A percentile compares a stretch with the other conserved stretches of the same genome.
phyloP scores from a whole-genome alignment of 2,113 vertebrate species.

The Ascaphus truei region DNA sequence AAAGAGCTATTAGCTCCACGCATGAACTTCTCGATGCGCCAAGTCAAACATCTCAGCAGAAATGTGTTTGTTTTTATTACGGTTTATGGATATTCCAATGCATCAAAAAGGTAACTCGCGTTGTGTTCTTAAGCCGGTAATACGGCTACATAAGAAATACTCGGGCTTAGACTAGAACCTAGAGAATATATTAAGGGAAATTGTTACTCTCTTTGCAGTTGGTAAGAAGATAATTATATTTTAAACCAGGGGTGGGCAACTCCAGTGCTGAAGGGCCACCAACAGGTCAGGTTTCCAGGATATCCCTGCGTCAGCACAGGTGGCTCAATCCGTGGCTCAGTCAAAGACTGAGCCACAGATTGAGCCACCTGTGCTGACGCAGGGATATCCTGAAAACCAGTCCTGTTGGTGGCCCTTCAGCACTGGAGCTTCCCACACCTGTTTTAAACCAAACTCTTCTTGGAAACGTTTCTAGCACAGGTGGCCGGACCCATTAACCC shows the following conservation, averaged over 20 bases:
- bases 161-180: slow-evolving; percentile 35
- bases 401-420: no score
- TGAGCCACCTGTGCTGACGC: no score
- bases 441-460: no score
- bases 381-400: no score
- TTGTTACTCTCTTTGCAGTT: neutral
- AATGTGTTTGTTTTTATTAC: slow-evolving; percentile 26
- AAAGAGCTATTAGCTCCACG: slow-evolving; percentile 12
- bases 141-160: neutral
- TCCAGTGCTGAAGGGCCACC: no score
- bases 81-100: slow-evolving; percentile 35
- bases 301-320: no score
- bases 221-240: neutral
- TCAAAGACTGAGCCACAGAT: no score
- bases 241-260: no score
- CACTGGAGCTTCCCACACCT: no score
- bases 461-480: neutral
- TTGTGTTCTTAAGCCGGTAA: slow-evolving; percentile 6
- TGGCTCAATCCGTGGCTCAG: no score
- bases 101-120: slow-evolving; percentile 32
- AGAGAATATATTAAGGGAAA: neutral
- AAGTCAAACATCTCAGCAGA: slow-evolving; percentile 41
- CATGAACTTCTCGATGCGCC: slow-evolving; percentile 28
- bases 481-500: slow-evolving; percentile 1
- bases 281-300: no score